Base-by-base conservation (phyloP, 2,888 invertebrate species). In the Pasiphila rectangulata region DNA sequence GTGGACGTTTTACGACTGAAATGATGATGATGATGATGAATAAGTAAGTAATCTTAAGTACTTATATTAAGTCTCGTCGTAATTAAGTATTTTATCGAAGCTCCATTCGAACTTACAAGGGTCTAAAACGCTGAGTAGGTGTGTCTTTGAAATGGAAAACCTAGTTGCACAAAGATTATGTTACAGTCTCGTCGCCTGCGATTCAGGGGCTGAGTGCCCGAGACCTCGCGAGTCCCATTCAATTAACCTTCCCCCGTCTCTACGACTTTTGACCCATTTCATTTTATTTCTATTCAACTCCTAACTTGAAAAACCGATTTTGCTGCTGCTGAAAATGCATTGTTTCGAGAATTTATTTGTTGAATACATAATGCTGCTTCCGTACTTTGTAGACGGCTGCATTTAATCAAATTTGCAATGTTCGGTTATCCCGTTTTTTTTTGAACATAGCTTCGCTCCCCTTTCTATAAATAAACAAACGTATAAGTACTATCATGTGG, bases 171-270 rank as follows among this genome's bases (percentile, higher is more conserved):
- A 37, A 32, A 42, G 47, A 43, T 45, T 34, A 19, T 45, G 25
- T 20, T 34, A 20, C 30, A 34, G 32, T 46, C 29, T 15, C 32
- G 37, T 32, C 17, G 48, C 51, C 48, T 53, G 44, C 51, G 46
- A 56, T 46, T 32, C 35, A 52, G 47, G 53, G 56, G 52, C 59
- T 59, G 56, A 63, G 63, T 59, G 64, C 57, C 20, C 27, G 38
- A 53, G 54, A 50, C 46, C 52, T 56, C 56, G 25, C 52, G 49
- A 54, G 50, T 63, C 67, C 69, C 68, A 74, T 79, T 79, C 74
- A 74, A 81, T 83, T 80, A 79, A 79, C 75, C 67, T 76, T 79
- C 65, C 63, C 64, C 61, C 63, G 55, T 53, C 45, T 66, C 46
- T 46, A 54, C 63, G 61, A 59, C 67, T 68, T 71, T 70, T 75